A percentile compares a stretch with the other conserved stretches of the same genome.
Evolutionary conservation across 1,140 invertebrate genomes (phyloP).

Genomic region (Drosophila baimaii): DNA sequence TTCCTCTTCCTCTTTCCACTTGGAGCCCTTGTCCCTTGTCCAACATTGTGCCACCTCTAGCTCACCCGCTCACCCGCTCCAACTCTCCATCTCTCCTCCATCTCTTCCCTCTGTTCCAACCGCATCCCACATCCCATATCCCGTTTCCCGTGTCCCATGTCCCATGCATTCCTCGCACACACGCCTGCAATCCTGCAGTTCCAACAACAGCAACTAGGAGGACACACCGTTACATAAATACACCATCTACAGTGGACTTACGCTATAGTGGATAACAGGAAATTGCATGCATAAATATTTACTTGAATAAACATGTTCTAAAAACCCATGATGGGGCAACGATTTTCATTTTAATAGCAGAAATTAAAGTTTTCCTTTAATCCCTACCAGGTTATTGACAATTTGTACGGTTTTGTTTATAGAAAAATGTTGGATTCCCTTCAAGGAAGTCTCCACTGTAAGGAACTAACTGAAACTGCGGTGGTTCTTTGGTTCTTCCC

Average conservation of each 20-base stretch:
- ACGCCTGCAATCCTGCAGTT: constrained; percentile 48
- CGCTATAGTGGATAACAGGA: background rate
- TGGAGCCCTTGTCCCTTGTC: constrained; percentile 59
- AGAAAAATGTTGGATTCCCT: background rate
- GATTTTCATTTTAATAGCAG: background rate
- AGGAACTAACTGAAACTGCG: constrained; percentile 28
- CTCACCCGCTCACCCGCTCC: background rate
- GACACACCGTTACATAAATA: constrained; percentile 77
- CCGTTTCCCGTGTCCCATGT: constrained; percentile 15
- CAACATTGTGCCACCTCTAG: constrained; percentile 35
- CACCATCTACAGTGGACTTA: constrained; percentile 26
- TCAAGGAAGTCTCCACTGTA: constrained; percentile 10
- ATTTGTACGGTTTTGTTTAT: no score
- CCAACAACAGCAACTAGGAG: constrained; percentile 48
- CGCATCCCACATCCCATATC: constrained; percentile 17
- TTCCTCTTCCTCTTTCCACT: constrained; percentile 60
- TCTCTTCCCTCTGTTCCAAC: constrained; percentile 17
- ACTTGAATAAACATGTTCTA: no score
- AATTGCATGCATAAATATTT: background rate
- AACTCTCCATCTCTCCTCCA: constrained; percentile 2
- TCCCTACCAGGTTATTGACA: no score
- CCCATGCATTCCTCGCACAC: constrained; percentile 44
- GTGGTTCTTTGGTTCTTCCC: constrained; percentile 24
- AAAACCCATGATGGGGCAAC: background rate
- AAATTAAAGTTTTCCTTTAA: no score